Percentiles rank a stretch among this genome's conserved stretches.
Evolutionary conservation across 2,888 invertebrate genomes (phyloP).

Genomic region (Hirudinaria manillensis): DNA sequence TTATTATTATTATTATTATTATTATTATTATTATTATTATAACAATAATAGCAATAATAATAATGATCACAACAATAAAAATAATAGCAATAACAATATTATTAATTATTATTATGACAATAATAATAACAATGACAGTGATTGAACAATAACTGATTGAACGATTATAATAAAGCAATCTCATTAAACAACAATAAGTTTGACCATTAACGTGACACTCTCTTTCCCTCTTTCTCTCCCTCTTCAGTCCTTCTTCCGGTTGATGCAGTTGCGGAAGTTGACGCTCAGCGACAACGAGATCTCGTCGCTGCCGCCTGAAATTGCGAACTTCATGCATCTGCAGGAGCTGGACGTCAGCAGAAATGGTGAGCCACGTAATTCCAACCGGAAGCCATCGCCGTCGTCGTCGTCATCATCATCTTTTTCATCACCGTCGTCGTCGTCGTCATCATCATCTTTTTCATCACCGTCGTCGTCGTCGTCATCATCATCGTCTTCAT

Average conservation of each 20-base stretch:
- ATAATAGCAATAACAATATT: no score
- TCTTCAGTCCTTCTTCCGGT: constrained; percentile 89
- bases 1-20: no score
- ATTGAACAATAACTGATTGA: no score
- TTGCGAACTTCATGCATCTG: constrained; percentile 93
- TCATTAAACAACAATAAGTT: no score
- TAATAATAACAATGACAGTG: neutral
- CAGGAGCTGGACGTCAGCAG: constrained; percentile 96
- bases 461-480: constrained; percentile 32
- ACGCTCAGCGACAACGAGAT: constrained; percentile 99
- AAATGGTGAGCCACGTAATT: constrained; percentile 69
- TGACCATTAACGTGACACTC: no score
- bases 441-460: constrained; percentile 30
- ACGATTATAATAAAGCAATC: no score
- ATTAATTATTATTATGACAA: no score
- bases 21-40: neutral
- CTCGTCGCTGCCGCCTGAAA: constrained; percentile 85
- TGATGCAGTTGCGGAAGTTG: constrained; percentile 78
- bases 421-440: constrained; percentile 24
- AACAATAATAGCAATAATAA: no score
- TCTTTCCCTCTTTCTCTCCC: no score
- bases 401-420: constrained; percentile 5
- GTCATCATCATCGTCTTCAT: constrained; percentile 24
- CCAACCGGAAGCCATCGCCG: neutral
- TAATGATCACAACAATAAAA: no score